Evolutionary conservation across 2,888 invertebrate species (phyloP).

Genomic region (Caenorhabditis doughertyi): DNA sequence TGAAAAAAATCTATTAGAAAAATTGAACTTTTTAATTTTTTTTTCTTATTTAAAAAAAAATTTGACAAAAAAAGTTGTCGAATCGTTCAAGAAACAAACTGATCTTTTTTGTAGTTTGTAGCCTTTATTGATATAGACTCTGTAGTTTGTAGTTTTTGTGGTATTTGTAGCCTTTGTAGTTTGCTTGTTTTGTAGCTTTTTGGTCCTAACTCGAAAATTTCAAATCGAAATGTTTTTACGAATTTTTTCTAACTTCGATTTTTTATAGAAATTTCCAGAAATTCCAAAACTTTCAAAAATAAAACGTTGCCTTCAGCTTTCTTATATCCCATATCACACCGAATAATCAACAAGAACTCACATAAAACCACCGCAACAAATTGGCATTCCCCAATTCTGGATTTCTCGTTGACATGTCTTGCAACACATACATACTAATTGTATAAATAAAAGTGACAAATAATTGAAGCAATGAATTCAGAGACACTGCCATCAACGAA

Average conservation of each 20-base stretch:
- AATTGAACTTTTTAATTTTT: background rate
- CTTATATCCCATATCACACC: too few species aligned
- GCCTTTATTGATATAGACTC: background rate
- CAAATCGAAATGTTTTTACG: background rate
- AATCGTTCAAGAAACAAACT: too few species aligned
- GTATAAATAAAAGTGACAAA: constrained; percentile 47
- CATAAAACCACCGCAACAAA: constrained; percentile 57
- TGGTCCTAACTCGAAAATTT: background rate
- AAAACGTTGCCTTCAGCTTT: too few species aligned
- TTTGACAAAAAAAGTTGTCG: too few species aligned
- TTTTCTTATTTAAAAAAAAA: too few species aligned
- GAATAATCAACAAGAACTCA: constrained; percentile 41
- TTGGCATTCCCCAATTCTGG: constrained; percentile 41
- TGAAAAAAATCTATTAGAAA: too few species aligned
- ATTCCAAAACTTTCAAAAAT: background rate
- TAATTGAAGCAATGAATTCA: constrained; percentile 52
- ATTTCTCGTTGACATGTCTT: constrained; percentile 10
- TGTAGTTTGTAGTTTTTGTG: too few species aligned
- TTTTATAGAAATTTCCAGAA: background rate
- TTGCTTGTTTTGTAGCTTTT: too few species aligned
- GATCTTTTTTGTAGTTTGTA: background rate
- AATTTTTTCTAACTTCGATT: background rate
- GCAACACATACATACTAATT: constrained; percentile 40
- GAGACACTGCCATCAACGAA: constrained; percentile 51
- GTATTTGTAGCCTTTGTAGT: too few species aligned